Conservation (phyloP, 1,140 invertebrate species). For the Ceratoteleas bidentatus region DNA sequence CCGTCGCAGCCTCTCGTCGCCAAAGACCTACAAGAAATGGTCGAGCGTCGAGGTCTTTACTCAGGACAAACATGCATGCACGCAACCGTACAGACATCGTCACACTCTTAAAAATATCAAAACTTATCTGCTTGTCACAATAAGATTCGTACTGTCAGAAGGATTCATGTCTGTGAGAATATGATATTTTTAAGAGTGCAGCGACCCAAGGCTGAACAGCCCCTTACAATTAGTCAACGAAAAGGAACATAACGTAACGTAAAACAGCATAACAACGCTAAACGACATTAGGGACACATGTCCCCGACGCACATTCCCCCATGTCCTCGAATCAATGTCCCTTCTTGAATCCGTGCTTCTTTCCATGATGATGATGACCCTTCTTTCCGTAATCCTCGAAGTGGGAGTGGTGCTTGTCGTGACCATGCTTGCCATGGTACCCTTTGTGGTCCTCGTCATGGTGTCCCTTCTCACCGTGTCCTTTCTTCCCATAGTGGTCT, state of each 20-base stretch:
- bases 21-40: too few relatives aligned
- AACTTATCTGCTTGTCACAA: too few relatives aligned
- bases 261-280: too few relatives aligned
- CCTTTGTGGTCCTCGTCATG: slow-evolving; percentile 89
- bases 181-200: too few relatives aligned
- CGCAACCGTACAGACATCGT: slow-evolving; percentile 18
- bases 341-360: slow-evolving; percentile 84
- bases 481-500: slow-evolving; percentile 88
- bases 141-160: too few relatives aligned
- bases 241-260: too few relatives aligned
- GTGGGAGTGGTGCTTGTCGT: slow-evolving; percentile 85
- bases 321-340: slow-evolving; percentile 33
- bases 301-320: too few relatives aligned
- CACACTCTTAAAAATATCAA: slow-evolving; percentile 14
- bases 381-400: slow-evolving; percentile 86
- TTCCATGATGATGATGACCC: slow-evolving; percentile 78
- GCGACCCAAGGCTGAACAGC: too few relatives aligned
- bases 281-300: too few relatives aligned
- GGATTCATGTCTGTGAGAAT: too few relatives aligned
- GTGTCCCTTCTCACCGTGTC: slow-evolving; percentile 88
- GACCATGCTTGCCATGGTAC: slow-evolving; percentile 86
- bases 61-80: slow-evolving; percentile 27
- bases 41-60: slow-evolving; percentile 15
- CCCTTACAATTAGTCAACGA: too few relatives aligned
- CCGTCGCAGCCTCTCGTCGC: too few relatives aligned